phyloP scores from a whole-genome alignment of 2,888 invertebrate genomes.

The Dryobotodes eremita region DNA sequence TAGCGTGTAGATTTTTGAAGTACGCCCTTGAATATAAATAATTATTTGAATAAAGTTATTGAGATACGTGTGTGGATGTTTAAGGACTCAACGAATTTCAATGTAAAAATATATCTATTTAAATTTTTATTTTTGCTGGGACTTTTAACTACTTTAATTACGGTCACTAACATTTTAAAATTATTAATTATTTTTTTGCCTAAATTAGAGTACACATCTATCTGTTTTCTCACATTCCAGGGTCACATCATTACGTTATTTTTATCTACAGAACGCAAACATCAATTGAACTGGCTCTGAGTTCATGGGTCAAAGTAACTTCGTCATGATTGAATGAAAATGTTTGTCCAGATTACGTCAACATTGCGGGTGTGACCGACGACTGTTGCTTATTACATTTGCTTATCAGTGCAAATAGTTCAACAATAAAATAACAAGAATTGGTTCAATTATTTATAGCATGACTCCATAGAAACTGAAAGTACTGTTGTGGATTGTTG shows the following conservation, averaged over 20 bases:
- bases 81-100: not conserved
- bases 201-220: conserved; percentile 27
- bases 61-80: not conserved
- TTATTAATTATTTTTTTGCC: not conserved
- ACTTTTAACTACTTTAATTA: no score
- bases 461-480: conserved; percentile 38
- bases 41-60: conserved; percentile 1
- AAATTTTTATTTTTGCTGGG: not conserved
- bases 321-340: conserved; percentile 57
- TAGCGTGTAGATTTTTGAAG: not conserved
- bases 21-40: not conserved
- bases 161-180: no score
- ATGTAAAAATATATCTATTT: not conserved
- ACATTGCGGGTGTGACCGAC: conserved; percentile 58
- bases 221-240: conserved; percentile 38
- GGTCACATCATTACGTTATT: conserved; percentile 47
- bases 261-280: conserved; percentile 49
- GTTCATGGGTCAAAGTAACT: conserved; percentile 62
- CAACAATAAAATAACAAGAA: conserved; percentile 27
- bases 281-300: conserved; percentile 39
- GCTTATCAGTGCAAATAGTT: conserved; percentile 48
- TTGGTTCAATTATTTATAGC: conserved; percentile 17
- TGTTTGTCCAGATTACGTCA: conserved; percentile 67
- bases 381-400: conserved; percentile 25
- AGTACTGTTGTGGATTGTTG: conserved; percentile 15